These are phyloP conservation scores for Probosciger aterrimus DNA, from an alignment of 2,113 vertebrate species.

Conservation along the genomic window DNA sequence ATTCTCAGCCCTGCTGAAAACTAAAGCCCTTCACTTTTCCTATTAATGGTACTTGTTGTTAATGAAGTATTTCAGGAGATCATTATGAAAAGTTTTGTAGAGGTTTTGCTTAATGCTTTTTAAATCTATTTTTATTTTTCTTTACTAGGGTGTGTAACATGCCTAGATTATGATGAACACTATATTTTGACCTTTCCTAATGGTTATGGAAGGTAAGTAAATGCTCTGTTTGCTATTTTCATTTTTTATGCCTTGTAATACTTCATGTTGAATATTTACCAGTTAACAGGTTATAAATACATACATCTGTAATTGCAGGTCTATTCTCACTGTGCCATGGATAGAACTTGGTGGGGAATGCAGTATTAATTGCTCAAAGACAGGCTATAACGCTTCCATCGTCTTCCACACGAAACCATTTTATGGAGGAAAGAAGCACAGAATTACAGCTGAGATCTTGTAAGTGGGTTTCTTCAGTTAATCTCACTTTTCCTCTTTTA, in stretches of 20 bases:
- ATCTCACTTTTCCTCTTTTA: background rate
- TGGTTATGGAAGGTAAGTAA: conserved; percentile 92
- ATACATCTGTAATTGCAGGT: conserved; percentile 74
- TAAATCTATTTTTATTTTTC: background rate
- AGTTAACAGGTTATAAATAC: background rate
- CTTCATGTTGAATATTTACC: background rate
- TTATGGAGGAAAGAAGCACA: conserved; percentile 98
- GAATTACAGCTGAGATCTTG: conserved; percentile 98
- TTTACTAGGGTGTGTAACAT: conserved; percentile 90
- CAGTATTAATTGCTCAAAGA: conserved; percentile 94
- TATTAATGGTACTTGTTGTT: background rate
- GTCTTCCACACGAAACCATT: conserved; percentile 99
- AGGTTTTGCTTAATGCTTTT: background rate
- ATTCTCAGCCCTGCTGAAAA: background rate
- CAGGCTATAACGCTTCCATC: conserved; percentile 93
- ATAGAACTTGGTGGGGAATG: conserved; percentile 98
- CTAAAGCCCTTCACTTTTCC: background rate
- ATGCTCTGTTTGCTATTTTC: background rate
- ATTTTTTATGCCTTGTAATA: background rate
- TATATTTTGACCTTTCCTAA: conserved; percentile 98
- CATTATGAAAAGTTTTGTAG: background rate
- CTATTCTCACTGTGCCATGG: conserved; percentile 98
- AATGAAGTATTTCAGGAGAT: background rate
- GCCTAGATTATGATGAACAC: conserved; percentile 95
- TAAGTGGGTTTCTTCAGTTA: conserved; percentile 68